A percentile compares a stretch with the other conserved stretches of the same genome.
These are phyloP conservation scores for Chirona hameri DNA, from an alignment of 2,888 invertebrate genomes.

Conservation along the genomic window DNA sequence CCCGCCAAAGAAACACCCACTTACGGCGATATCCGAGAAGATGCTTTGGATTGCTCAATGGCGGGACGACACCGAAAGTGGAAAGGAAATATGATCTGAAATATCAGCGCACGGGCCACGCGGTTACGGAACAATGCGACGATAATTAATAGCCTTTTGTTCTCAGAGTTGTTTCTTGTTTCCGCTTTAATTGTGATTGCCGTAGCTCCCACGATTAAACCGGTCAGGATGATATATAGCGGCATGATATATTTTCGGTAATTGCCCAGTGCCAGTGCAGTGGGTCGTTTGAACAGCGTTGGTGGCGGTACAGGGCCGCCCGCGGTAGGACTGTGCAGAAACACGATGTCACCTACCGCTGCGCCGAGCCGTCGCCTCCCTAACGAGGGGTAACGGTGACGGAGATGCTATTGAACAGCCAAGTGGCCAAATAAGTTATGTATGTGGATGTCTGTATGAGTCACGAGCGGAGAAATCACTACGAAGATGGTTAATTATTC, in stretches of 20 bases:
- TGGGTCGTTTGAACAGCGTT: neutral
- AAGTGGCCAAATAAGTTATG: too few species aligned
- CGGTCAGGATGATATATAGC: neutral
- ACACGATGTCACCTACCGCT: neutral
- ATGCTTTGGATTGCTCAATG: neutral
- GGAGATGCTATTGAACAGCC: too few species aligned
- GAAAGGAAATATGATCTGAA: neutral
- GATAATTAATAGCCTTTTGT: conserved; percentile 26
- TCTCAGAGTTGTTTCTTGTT: conserved; percentile 3
- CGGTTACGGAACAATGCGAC: conserved; percentile 9
- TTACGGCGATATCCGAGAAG: neutral
- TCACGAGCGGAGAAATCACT: too few species aligned
- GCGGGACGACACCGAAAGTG: neutral
- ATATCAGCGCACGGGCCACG: neutral
- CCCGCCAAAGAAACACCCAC: neutral
- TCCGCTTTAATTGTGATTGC: conserved; percentile 27
- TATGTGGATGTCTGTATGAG: too few species aligned
- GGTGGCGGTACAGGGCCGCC: neutral
- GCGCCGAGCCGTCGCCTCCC: too few species aligned
- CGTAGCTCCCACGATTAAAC: conserved; percentile 4
- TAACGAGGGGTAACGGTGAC: too few species aligned
- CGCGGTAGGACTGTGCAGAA: neutral
- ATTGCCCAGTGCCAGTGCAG: neutral
- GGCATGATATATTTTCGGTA: conserved; percentile 8
- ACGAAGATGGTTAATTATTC: too few species aligned